These are phyloP conservation scores for Cacoxenus indagator DNA, from an alignment of 2,888 invertebrate genomes.

Conservation along the genomic window DNA sequence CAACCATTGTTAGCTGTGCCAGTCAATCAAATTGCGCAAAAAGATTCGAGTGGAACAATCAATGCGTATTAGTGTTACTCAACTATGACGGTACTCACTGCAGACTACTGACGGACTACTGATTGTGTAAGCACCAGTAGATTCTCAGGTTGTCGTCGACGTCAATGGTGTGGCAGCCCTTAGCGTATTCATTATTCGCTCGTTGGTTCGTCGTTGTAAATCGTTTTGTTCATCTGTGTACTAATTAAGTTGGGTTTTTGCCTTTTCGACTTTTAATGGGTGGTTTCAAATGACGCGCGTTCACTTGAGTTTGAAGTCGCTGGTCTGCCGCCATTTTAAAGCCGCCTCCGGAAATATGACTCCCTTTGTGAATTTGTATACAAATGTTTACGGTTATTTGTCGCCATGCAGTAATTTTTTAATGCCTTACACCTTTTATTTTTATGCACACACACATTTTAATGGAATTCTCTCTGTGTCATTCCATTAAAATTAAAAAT, in stretches of 20 bases:
- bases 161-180: neutral
- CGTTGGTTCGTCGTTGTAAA: neutral
- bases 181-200: neutral
- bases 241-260: constrained; percentile 1
- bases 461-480: too few species aligned
- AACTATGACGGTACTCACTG: neutral
- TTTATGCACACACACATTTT: too few species aligned
- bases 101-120: neutral
- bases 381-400: neutral
- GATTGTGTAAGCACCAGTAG: neutral
- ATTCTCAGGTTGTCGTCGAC: neutral
- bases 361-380: neutral
- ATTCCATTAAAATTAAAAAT: too few species aligned
- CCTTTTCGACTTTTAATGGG: neutral
- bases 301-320: neutral
- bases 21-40: neutral
- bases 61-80: neutral
- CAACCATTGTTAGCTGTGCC: neutral
- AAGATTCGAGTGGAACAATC: neutral
- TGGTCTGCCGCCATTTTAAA: neutral
- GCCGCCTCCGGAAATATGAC: neutral
- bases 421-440: too few species aligned
- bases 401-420: neutral
- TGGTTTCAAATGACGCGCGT: neutral
- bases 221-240: neutral